Evolutionary conservation across 2,113 vertebrate genomes (phyloP).

Genomic region (Perognathus longimembris): DNA sequence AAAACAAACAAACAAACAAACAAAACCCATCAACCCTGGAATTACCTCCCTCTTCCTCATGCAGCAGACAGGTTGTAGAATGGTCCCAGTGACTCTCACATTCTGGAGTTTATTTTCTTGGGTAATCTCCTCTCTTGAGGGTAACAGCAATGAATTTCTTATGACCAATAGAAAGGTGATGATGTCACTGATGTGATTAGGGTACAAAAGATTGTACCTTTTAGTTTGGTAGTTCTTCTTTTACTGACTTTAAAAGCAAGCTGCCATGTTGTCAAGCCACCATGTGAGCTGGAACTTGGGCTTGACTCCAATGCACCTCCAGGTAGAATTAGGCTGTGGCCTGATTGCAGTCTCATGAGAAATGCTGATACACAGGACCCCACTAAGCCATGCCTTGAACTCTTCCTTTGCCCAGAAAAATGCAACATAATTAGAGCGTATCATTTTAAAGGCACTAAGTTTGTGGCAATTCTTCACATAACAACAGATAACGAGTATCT

Average conservation of each 20-base stretch:
- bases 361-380: neutral
- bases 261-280: neutral
- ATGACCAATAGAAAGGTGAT: neutral
- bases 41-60: neutral
- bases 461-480: neutral
- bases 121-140: neutral
- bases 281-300: neutral
- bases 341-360: neutral
- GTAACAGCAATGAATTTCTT: neutral
- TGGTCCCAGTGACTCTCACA: neutral
- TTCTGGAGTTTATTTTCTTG: neutral
- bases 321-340: neutral
- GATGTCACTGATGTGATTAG: neutral
- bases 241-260: neutral
- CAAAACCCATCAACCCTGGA: neutral
- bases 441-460: neutral
- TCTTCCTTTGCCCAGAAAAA: neutral
- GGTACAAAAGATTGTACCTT: neutral
- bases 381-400: neutral
- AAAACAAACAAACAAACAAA: neutral
- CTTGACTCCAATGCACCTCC: neutral
- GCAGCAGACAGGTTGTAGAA: neutral
- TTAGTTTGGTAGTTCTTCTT: neutral
- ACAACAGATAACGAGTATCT: neutral
- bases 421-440: neutral